Percentiles rank a stretch among this genome's conserved stretches.
phyloP scores from a whole-genome alignment of 2,797 vertebrate genomes.

The Trachurus trachurus region DNA sequence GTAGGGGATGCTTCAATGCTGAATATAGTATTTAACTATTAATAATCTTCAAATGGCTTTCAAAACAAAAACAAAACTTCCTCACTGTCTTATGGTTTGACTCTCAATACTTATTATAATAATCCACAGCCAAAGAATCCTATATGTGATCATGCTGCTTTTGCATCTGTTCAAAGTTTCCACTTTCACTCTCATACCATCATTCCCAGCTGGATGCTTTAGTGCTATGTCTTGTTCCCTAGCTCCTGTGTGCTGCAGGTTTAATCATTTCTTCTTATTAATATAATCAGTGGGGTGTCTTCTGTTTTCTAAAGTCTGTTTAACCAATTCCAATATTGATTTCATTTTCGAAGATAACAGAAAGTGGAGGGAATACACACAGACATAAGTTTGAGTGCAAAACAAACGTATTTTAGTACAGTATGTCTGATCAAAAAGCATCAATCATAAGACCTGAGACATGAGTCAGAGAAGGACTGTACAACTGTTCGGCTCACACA shows the following conservation, averaged over 20 bases:
- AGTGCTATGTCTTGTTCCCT: slow-evolving; percentile 3
- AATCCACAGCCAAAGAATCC: background rate
- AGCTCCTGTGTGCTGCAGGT: slow-evolving; percentile 25
- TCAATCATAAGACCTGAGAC: background rate
- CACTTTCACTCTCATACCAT: slow-evolving; percentile 18
- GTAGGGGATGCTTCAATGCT: background rate
- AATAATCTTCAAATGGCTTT: slow-evolving; percentile 30
- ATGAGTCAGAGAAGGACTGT: background rate
- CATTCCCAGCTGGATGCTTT: slow-evolving; percentile 27
- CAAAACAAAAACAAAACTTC: too few species aligned
- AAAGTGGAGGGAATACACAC: background rate
- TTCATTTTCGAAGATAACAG: slow-evolving; percentile 3
- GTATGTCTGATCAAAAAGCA: background rate
- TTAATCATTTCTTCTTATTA: slow-evolving; percentile 59
- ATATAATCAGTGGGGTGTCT: slow-evolving; percentile 34
- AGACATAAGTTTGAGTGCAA: slow-evolving; percentile 7
- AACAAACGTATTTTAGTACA: background rate
- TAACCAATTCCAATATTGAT: slow-evolving; percentile 18
- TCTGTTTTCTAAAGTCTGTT: slow-evolving; percentile 46
- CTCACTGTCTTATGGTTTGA: slow-evolving; percentile 17
- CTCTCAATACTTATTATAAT: background rate
- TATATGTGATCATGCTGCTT: slow-evolving; percentile 4
- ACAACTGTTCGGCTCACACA: slow-evolving; percentile 4
- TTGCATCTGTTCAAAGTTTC: slow-evolving; percentile 11
- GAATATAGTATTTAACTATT: background rate